Percentiles rank a stretch among this genome's conserved stretches.
Conservation (phyloP, 1,140 invertebrate genomes). For the Drosophila tsacasi region DNA sequence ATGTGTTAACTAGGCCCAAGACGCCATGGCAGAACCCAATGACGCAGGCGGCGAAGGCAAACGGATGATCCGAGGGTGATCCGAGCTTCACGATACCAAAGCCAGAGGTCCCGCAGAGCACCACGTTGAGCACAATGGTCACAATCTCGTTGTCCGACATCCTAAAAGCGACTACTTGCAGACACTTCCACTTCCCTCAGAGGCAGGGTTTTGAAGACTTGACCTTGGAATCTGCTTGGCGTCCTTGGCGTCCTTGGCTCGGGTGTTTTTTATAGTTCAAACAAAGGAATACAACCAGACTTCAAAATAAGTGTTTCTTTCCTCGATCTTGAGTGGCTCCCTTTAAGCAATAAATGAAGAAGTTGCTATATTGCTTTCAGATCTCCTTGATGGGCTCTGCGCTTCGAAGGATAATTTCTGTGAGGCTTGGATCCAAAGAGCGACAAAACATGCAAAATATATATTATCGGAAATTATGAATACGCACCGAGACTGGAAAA, state of each 20-base stretch:
- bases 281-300: too few species aligned
- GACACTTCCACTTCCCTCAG: background rate
- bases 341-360: too few species aligned
- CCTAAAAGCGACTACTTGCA: background rate
- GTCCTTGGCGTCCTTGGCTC: too few species aligned
- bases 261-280: too few species aligned
- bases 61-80: conserved; percentile 62
- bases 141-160: conserved; percentile 55
- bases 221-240: background rate
- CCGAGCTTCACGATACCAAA: conserved; percentile 47
- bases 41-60: conserved; percentile 68
- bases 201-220: background rate
- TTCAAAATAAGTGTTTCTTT: too few species aligned
- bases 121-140: conserved; percentile 34
- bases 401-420: background rate
- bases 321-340: background rate
- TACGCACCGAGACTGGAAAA: conserved; percentile 1
- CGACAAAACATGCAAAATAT: background rate
- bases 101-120: conserved; percentile 65
- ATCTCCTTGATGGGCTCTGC: background rate
- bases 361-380: too few species aligned
- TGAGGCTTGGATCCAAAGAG: background rate
- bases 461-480: background rate
- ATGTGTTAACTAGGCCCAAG: conserved; percentile 27
- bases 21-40: conserved; percentile 73